Conservation (phyloP, 2,113 vertebrate genomes). For the Thamnophis sirtalis region DNA sequence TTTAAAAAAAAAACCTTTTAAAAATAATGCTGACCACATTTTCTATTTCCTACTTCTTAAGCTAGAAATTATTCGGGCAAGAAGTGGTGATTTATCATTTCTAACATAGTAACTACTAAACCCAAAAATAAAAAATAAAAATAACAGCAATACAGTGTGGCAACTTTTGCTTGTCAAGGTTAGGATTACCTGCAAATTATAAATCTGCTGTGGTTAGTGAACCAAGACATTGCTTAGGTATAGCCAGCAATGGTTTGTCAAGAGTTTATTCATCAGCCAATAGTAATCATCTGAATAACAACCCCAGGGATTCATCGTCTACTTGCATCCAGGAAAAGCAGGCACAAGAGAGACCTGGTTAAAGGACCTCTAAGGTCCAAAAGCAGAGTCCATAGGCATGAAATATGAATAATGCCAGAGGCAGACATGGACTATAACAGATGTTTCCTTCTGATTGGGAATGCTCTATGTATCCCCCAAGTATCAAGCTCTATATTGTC, state of each 20-base stretch:
- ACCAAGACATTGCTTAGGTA: neutral
- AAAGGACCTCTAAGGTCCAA: neutral
- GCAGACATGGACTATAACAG: neutral
- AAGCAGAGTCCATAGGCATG: neutral
- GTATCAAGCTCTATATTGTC: neutral
- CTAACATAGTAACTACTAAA: neutral
- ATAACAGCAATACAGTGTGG: neutral
- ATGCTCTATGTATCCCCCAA: neutral
- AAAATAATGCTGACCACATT: neutral
- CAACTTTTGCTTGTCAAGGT: neutral
- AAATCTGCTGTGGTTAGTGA: neutral
- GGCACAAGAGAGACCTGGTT: neutral
- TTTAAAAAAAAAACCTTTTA: neutral
- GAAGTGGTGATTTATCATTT: neutral
- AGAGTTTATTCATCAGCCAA: neutral
- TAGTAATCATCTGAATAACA: neutral
- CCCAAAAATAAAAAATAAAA: neutral
- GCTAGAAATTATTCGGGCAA: accelerated
- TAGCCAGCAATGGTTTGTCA: neutral
- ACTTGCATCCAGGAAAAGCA: neutral
- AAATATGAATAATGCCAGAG: neutral
- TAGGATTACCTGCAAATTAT: neutral
- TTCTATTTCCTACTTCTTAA: neutral
- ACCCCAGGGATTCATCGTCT: neutral
- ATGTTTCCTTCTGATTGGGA: neutral